phyloP scores from a whole-genome alignment of 2,888 invertebrate genomes.

The Lasioglossum pauxillum region DNA sequence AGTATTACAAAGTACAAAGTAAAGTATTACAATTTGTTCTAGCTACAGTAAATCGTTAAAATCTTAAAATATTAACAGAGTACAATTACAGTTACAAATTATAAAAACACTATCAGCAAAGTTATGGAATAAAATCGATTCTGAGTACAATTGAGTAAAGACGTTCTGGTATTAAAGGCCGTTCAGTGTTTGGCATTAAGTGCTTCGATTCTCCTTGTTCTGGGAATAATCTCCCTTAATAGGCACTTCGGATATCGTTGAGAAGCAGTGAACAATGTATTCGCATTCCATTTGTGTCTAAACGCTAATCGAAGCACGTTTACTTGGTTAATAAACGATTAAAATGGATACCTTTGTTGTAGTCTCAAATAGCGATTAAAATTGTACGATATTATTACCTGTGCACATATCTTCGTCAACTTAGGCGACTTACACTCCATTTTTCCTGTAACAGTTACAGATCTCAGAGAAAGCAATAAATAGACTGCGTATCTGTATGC shows the following conservation, averaged over 20 bases:
- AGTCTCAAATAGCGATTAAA: neutral
- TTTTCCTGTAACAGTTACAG: neutral
- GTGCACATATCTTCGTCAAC: neutral
- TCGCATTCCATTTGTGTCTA: neutral
- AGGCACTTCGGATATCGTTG: neutral
- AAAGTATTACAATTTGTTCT: neutral
- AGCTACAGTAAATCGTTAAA: neutral
- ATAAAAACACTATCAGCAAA: neutral
- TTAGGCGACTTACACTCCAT: neutral
- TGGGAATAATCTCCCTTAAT: neutral
- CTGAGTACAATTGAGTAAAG: neutral
- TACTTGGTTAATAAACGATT: neutral
- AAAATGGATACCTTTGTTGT: neutral
- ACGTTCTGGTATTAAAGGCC: neutral
- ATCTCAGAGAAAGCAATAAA: neutral
- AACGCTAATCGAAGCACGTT: neutral
- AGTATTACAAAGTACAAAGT: neutral
- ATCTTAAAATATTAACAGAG: neutral
- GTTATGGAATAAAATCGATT: neutral
- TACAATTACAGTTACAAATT: neutral
- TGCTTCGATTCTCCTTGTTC: neutral
- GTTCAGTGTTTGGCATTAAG: neutral
- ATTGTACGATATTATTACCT: neutral
- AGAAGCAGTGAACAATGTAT: constrained; percentile 18
- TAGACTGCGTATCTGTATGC: too few relatives aligned